phyloP scores from a whole-genome alignment of 2,113 vertebrate genomes.

The Stegostoma tigrinum region DNA sequence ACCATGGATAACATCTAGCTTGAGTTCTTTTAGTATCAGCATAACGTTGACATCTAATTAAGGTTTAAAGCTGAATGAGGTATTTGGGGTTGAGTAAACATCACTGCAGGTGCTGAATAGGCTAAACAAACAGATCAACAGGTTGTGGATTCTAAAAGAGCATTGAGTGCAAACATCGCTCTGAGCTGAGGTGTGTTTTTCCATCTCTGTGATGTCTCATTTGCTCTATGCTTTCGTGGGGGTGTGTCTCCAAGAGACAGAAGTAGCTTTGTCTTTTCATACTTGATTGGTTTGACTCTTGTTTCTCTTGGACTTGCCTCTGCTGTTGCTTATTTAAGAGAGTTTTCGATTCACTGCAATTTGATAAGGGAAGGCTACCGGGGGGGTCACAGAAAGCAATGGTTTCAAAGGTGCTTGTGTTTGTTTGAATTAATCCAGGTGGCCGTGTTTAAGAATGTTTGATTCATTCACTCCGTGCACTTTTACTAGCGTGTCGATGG shows the following conservation, averaged over 20 bases:
- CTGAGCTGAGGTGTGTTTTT: neutral
- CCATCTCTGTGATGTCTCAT: neutral
- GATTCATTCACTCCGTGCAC: neutral
- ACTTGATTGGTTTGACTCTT: neutral
- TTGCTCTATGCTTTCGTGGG: neutral
- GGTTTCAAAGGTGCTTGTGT: neutral
- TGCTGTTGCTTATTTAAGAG: neutral
- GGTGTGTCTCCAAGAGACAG: neutral
- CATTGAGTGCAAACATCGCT: neutral
- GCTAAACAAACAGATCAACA: slow-evolving; percentile 12
- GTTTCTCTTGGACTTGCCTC: neutral
- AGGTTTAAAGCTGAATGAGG: neutral
- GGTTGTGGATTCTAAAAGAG: neutral
- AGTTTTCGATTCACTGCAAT: neutral
- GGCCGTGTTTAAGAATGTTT: neutral
- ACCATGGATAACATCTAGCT: too few species aligned
- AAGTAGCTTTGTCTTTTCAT: neutral
- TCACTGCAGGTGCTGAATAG: neutral
- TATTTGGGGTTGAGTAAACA: neutral
- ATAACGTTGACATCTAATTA: neutral
- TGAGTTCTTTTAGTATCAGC: neutral
- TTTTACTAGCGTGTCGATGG: neutral
- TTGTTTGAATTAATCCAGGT: neutral
- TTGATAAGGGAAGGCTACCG: neutral
- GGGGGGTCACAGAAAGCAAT: neutral